Percentiles rank a stretch among this genome's conserved stretches.
Conservation (phyloP, 2,888 invertebrate species). For the Epinotia nisella region DNA sequence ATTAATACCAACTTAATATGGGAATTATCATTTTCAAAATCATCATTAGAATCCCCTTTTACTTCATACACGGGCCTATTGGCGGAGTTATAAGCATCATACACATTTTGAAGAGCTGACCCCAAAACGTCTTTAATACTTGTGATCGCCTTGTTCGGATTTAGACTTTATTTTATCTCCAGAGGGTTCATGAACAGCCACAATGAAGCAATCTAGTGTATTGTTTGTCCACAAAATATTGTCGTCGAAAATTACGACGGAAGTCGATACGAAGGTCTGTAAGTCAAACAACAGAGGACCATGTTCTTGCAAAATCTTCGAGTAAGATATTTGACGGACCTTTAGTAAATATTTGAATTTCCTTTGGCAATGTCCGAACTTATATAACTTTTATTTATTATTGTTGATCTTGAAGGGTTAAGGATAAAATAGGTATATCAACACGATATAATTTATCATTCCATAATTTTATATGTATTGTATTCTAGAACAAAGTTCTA, state of each 20-base stretch:
- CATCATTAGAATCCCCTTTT: no score
- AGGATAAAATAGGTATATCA: constrained; percentile 5
- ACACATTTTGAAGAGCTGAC: neutral
- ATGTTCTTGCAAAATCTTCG: constrained; percentile 29
- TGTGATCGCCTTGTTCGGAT: neutral
- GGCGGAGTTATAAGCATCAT: constrained; percentile 1
- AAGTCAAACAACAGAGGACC: constrained; percentile 41
- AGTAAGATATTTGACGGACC: constrained; percentile 41
- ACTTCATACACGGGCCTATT: neutral
- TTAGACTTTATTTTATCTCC: constrained; percentile 2
- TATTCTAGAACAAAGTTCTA: no score
- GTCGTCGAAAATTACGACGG: constrained; percentile 35
- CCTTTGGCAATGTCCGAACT: constrained; percentile 30
- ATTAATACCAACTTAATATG: no score
- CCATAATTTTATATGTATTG: neutral
- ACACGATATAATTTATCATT: neutral
- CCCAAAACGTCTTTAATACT: neutral
- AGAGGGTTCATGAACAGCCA: neutral
- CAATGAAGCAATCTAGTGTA: constrained; percentile 16
- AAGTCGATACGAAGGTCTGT: constrained; percentile 38
- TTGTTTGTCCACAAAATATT: constrained; percentile 40
- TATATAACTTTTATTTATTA: constrained; percentile 38
- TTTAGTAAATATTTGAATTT: constrained; percentile 41
- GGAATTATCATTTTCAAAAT: no score
- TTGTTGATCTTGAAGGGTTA: constrained; percentile 22